phyloP scores from a whole-genome alignment of 2,113 vertebrate species.

The Herpetotheres cachinnans region DNA sequence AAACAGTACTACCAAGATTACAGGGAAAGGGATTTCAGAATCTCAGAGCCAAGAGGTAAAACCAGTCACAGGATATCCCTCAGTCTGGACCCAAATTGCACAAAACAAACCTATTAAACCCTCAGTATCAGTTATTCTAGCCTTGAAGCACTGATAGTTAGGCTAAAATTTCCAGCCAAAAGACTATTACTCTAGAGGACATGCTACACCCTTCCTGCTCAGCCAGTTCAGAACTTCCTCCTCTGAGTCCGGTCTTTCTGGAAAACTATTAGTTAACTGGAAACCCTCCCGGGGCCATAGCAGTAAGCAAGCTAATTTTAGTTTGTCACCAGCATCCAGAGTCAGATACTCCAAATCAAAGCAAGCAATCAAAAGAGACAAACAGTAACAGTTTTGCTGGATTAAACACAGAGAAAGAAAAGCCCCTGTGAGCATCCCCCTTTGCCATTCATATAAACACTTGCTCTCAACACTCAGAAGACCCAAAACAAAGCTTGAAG shows the following conservation, averaged over 20 bases:
- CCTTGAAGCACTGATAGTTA: not conserved
- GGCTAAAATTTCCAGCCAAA: not conserved
- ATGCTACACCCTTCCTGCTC: constrained; percentile 50
- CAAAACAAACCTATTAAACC: not conserved
- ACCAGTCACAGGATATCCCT: not conserved
- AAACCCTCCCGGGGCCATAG: not conserved
- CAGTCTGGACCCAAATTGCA: not conserved
- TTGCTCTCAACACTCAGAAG: not conserved
- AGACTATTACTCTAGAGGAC: not conserved
- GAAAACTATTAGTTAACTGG: constrained; percentile 6
- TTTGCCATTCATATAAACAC: not conserved
- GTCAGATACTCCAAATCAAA: not conserved
- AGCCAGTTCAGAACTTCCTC: constrained; percentile 19
- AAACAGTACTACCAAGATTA: not conserved
- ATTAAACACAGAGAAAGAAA: not conserved
- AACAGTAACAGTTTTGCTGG: not conserved
- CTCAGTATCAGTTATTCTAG: not conserved
- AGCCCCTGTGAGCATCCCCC: not conserved
- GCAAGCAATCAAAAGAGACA: not conserved
- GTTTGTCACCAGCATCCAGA: not conserved
- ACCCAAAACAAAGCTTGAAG: not conserved
- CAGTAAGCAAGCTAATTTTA: constrained; percentile 20
- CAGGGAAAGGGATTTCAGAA: not conserved
- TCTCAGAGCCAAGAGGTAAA: not conserved
- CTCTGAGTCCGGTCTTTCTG: not conserved